Base-by-base conservation (phyloP, 2,797 vertebrate species). In the Hozukius guyotensis region DNA sequence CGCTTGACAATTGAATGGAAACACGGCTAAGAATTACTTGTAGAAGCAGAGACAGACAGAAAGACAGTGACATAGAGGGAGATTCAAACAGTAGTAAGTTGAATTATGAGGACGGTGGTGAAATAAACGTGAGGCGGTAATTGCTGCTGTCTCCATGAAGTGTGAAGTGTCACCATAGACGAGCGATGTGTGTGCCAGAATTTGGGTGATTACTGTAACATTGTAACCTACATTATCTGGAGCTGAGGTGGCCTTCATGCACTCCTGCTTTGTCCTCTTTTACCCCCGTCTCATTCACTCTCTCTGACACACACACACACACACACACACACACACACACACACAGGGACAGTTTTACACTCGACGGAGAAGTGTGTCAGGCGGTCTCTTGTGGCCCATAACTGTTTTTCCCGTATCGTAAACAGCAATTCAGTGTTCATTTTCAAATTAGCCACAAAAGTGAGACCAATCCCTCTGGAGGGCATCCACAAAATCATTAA, bases 221-320 rank as follows among this genome's bases (percentile, higher is more conserved):
- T 38, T 64, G 46, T 87, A 80, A 83, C 80, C 84, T 27, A 79
- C 66, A 81, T 83, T 77, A 77, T 76, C 22, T 38, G 63, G 82
- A 84, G 82, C 83, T 87, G 81, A 89, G 85, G 75, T 85, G 86
- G 80, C 81, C 69, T 75, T 32, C 78, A 56, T 42, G 25, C 65
- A 70, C 42, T 42, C 59, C 14, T 59, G 63, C 82, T 60, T 63
- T 60, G 8, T n/a, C 57, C 46, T 31, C 24, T 22, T 27, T 4
- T 49, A 49, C 59, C 29, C 36, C 24, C 6, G 3, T 56, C 22
- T 65, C 67, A 31, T n/a, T 59, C 18, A 16, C 70, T 46, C 61
- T 59, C 18, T 61, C 20, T n/a, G 6, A 31, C 4, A 59, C 14
- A 42, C 27, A 53, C 64, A 53, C 31, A 46, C 24, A 12, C n/a